Conservation (phyloP, 92 coral and sea anemone genomes). For the Palythoa caribaeorum region DNA sequence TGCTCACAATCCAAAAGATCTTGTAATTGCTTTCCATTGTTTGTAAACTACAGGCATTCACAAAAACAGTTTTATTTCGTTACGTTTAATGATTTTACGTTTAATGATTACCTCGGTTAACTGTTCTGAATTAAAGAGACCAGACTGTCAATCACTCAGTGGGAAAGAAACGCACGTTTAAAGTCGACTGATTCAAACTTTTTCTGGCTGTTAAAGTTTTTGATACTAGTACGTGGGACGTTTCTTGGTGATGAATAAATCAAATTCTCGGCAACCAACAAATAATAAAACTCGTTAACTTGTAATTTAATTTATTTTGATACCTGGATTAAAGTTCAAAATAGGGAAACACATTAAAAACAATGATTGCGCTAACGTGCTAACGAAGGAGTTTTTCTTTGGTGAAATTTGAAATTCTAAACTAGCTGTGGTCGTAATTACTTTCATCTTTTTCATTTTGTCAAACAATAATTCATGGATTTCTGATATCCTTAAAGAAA, state of each 20-base stretch:
- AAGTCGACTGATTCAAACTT: too few species aligned
- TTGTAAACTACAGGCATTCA: not conserved
- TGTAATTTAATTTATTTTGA: not conserved
- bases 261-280: not conserved
- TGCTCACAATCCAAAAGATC: not conserved
- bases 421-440: not conserved
- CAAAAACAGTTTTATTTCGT: too few species aligned
- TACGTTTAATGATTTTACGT: too few species aligned
- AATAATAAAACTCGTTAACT: conserved; percentile 4
- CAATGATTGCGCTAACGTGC: not conserved
- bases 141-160: too few species aligned
- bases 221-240: not conserved
- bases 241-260: not conserved
- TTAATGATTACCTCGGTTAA: too few species aligned
- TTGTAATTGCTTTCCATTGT: not conserved
- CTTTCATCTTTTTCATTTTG: not conserved
- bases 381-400: not conserved
- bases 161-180: too few species aligned
- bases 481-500: too few species aligned
- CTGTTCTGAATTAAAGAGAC: too few species aligned
- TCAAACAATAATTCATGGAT: not conserved
- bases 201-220: not conserved
- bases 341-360: not conserved
- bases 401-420: not conserved
- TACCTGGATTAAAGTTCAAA: not conserved